These are phyloP conservation scores for Chaetorhynchus papuensis DNA, from an alignment of 2,113 vertebrate genomes.

Conservation along the genomic window DNA sequence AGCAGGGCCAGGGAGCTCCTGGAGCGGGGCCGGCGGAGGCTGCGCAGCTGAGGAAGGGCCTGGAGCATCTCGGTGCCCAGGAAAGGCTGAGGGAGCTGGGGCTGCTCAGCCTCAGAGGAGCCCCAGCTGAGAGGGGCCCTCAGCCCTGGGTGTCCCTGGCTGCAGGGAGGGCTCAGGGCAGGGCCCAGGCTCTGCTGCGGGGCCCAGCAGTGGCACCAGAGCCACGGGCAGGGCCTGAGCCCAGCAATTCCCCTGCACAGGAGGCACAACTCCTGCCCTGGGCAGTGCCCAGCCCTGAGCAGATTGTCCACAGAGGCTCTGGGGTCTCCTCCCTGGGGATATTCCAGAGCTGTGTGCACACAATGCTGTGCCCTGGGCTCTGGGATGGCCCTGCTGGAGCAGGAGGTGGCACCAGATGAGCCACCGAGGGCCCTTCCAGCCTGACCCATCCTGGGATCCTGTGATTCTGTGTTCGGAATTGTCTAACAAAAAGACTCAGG, in stretches of 20 bases:
- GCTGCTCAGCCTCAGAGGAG: neutral
- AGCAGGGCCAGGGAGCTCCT: neutral
- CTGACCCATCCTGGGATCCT: rapidly evolving
- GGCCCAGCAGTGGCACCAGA: neutral
- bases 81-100: neutral
- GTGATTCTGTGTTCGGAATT: rapidly evolving
- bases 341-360: neutral
- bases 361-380: neutral
- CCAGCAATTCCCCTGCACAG: neutral
- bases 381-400: neutral
- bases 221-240: neutral
- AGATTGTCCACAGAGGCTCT: neutral
- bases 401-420: neutral
- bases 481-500: neutral
- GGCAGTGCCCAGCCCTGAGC: neutral
- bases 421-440: neutral
- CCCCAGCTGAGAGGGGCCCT: neutral
- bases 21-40: neutral
- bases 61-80: neutral
- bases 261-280: neutral
- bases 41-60: neutral
- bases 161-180: neutral
- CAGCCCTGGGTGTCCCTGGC: neutral
- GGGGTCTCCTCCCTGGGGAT: neutral
- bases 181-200: neutral